These are phyloP conservation scores for Encarsia formosa DNA, from an alignment of 2,888 invertebrate species.

Conservation along the genomic window DNA sequence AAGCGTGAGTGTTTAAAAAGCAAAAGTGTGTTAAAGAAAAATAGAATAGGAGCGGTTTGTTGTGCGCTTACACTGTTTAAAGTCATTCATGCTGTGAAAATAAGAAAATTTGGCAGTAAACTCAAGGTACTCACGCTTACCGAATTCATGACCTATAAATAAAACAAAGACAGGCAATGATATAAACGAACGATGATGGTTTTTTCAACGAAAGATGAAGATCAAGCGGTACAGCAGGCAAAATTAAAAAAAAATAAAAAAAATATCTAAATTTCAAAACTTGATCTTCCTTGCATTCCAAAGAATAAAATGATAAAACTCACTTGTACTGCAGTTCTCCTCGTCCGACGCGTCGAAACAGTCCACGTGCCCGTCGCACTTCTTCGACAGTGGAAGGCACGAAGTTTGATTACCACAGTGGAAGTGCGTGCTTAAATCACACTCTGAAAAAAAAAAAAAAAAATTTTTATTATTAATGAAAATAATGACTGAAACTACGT, in stretches of 20 bases:
- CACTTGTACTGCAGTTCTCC: slow-evolving; percentile 65
- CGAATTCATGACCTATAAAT: slow-evolving; percentile 44
- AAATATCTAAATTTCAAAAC: background rate
- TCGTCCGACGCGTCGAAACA: slow-evolving; percentile 78
- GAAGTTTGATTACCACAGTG: slow-evolving; percentile 71
- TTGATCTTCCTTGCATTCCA: too few relatives aligned
- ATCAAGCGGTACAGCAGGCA: background rate
- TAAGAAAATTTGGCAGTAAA: too few relatives aligned
- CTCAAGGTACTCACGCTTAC: slow-evolving; percentile 43
- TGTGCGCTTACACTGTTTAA: too few relatives aligned
- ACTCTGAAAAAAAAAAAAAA: slow-evolving; percentile 51
- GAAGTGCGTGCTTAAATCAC: slow-evolving; percentile 65
- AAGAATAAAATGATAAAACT: slow-evolving; percentile 33
- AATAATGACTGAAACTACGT: too few relatives aligned
- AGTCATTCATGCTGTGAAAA: too few relatives aligned
- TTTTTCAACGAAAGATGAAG: background rate
- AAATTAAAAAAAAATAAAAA: background rate
- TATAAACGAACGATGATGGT: slow-evolving; percentile 6
- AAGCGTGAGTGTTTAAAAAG: too few relatives aligned
- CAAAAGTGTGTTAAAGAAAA: too few relatives aligned
- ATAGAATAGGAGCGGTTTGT: too few relatives aligned
- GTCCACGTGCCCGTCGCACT: slow-evolving; percentile 69
- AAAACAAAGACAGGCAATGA: slow-evolving; percentile 25
- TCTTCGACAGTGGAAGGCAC: slow-evolving; percentile 65
- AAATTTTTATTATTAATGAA: too few relatives aligned